These are phyloP conservation scores for Phaethornis superciliosus DNA, from an alignment of 2,113 vertebrate species.

Conservation along the genomic window DNA sequence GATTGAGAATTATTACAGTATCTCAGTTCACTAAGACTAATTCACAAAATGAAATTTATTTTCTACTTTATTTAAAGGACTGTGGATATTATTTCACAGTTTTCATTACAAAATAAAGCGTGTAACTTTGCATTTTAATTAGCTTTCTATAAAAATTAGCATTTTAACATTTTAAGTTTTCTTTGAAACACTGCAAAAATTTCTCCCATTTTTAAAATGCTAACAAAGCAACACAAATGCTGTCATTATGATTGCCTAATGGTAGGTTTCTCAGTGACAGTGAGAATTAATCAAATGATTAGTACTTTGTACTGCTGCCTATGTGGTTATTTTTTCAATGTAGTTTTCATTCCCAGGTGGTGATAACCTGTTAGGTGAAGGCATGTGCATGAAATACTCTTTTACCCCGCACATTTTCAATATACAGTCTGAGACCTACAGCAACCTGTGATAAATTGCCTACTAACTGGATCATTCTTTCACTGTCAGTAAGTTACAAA, in stretches of 20 bases:
- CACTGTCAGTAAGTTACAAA: conserved; percentile 44
- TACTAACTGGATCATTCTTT: conserved; percentile 61
- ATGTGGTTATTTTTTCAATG: background rate
- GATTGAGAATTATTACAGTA: background rate
- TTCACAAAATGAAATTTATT: background rate
- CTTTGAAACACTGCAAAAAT: conserved; percentile 54
- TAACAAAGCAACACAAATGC: background rate
- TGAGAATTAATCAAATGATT: conserved; percentile 66
- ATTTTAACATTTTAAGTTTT: conserved; percentile 13
- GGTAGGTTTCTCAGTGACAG: conserved; percentile 40
- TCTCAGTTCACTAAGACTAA: background rate
- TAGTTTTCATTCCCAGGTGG: conserved; percentile 27
- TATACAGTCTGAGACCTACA: conserved; percentile 15
- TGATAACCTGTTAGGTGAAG: conserved; percentile 12
- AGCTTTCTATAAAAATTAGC: conserved; percentile 43
- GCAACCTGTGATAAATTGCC: conserved; percentile 58
- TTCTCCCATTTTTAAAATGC: conserved; percentile 42
- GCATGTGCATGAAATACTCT: conserved; percentile 31
- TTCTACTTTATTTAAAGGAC: background rate
- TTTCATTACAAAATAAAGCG: conserved; percentile 1
- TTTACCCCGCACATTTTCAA: conserved; percentile 10
- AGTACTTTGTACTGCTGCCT: background rate
- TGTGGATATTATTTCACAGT: background rate
- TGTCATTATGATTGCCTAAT: conserved; percentile 53
- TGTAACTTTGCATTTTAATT: conserved; percentile 27